Base-by-base conservation (phyloP, 2,797 vertebrate species). In the Sarcophilus harrisii region DNA sequence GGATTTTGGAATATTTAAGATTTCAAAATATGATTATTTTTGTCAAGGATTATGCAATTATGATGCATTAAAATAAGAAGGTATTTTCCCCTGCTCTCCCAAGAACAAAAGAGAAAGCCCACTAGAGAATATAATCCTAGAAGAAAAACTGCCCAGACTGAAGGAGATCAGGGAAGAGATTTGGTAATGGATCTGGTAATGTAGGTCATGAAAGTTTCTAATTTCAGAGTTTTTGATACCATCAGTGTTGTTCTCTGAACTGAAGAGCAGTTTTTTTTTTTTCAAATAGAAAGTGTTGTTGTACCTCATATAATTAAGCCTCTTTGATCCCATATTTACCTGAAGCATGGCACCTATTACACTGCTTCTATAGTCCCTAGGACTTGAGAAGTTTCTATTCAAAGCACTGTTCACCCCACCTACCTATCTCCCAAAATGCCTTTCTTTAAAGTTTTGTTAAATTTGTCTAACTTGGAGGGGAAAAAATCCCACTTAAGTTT, bases 171-270 rank as follows among this genome's bases (percentile, higher is more conserved):
- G 24, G 9, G 49, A 29, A 30, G 30, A 87, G 38, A 87, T 87
- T 87, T 49, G 38, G 73, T 87, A 87, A 87, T 87, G 90, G 90
- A 38, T 11, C 29, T 3, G 12, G 66, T 27, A 32, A 3, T 0
- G 0, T 0, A 28, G 16, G 10, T 16, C 59, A 28, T 1, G n/a
- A 11, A 18, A n/a, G 16, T 14, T 90, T 89, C n/a, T 9, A 3
- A 12, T 29, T 16, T 6, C 13, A 9, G 29, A 27, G 24, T 89
- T 55, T 94, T 54, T 62, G 5, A 24, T 0, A 0, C 38, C 13
- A 24, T 45, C 91, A 0, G 12, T 0, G 24, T 45, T 1, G 2
- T 0, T 29, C 49, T 0, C 0, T 6, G 4, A 30, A 58, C 92
- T 55, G 58, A 62, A n/a, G 18, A 90, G 57, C 2, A 30, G 29